Percentiles rank a stretch among this genome's conserved stretches.
These are phyloP conservation scores for Semicossyphus pulcher DNA, from an alignment of 2,113 vertebrate genomes.

Conservation along the genomic window DNA sequence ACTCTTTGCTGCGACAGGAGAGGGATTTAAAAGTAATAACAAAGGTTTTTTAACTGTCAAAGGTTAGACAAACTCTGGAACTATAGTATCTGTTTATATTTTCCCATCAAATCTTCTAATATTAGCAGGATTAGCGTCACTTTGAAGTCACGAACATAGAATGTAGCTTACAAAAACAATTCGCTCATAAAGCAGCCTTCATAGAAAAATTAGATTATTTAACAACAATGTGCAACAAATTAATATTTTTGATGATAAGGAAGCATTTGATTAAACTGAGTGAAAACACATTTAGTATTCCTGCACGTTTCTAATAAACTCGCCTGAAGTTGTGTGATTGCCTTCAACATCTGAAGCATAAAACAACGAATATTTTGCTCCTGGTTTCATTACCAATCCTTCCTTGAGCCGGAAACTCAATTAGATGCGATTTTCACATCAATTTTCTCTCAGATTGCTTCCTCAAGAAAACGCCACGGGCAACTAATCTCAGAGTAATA, in stretches of 20 bases:
- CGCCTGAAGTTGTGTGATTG: conserved; percentile 44
- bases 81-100: no score
- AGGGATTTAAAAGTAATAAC: background rate
- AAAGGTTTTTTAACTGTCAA: conserved; percentile 7
- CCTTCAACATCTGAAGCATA: conserved; percentile 40
- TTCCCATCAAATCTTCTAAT: background rate
- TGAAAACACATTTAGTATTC: conserved; percentile 10
- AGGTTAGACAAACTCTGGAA: no score
- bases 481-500: conserved; percentile 65
- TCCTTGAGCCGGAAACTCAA: conserved; percentile 71
- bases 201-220: conserved; percentile 7
- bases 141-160: background rate
- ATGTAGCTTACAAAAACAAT: background rate
- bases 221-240: background rate
- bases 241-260: background rate
- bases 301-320: conserved; percentile 27
- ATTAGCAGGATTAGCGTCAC: background rate
- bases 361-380: conserved; percentile 46
- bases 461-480: conserved; percentile 66
- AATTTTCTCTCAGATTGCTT: conserved; percentile 71
- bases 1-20: conserved; percentile 22
- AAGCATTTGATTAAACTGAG: background rate
- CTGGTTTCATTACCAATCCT: conserved; percentile 46
- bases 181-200: background rate
- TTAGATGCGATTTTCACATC: conserved; percentile 73